Evolutionary conservation across 2,797 vertebrate genomes (phyloP).

Genomic region (Furcifer pardalis): DNA sequence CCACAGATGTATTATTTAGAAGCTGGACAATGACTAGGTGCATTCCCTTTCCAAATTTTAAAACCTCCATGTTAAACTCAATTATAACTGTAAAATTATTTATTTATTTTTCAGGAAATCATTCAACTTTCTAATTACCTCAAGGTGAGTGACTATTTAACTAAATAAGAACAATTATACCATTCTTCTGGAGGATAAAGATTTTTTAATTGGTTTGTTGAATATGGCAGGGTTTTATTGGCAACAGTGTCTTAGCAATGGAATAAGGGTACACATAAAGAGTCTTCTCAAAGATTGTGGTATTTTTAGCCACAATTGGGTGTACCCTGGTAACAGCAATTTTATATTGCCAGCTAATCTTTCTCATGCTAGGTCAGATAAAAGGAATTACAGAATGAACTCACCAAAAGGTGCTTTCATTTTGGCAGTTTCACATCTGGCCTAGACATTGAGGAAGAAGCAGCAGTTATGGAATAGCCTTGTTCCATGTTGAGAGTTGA

Average conservation of each 20-base stretch:
- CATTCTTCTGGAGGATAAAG: background rate
- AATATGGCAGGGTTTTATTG: background rate
- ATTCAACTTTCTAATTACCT: constrained; percentile 80
- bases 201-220: background rate
- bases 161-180: background rate
- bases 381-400: too few species aligned
- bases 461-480: background rate
- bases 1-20: background rate
- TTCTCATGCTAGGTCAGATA: too few species aligned
- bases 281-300: too few species aligned
- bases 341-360: too few species aligned
- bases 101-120: constrained; percentile 76
- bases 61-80: background rate
- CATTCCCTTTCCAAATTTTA: background rate
- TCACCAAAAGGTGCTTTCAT: too few species aligned
- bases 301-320: too few species aligned
- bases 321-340: too few species aligned
- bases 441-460: too few species aligned
- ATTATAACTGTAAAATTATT: background rate
- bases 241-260: background rate
- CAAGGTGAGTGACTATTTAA: constrained; percentile 68
- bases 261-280: too few species aligned
- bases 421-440: too few species aligned
- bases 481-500: too few species aligned
- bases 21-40: background rate